Percentiles rank a stretch among this genome's conserved stretches.
Conservation (phyloP, 1,140 invertebrate species). For the Drosophila persimilis region DNA sequence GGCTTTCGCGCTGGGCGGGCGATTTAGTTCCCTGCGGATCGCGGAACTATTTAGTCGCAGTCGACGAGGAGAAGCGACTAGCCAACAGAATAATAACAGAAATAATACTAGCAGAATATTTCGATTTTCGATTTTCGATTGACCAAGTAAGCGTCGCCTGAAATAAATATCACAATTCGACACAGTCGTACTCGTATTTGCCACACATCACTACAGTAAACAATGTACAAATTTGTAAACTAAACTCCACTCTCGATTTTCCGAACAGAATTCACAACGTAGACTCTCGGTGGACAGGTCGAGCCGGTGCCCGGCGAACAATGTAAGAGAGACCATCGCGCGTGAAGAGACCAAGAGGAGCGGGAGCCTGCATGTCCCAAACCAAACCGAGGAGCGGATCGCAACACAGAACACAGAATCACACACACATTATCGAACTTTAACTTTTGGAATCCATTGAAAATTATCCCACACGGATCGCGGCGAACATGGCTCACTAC, state of each 20-base stretch:
- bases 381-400: conserved; percentile 20
- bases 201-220: not conserved
- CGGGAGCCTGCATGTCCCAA: conserved; percentile 1
- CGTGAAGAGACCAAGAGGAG: conserved; percentile 10
- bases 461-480: not conserved
- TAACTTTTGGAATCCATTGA: not conserved
- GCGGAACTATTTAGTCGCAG: conserved; percentile 67
- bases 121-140: not conserved
- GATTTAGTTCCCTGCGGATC: conserved; percentile 60
- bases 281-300: conserved; percentile 15
- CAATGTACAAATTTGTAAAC: conserved; percentile 24
- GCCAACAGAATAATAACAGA: conserved; percentile 2
- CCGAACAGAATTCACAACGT: conserved; percentile 25
- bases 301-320: conserved; percentile 21
- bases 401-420: conserved; percentile 5
- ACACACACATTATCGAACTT: no score
- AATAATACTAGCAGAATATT: conserved; percentile 4
- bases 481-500: conserved; percentile 61
- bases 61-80: conserved; percentile 24
- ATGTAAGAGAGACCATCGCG: conserved; percentile 48
- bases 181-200: no score
- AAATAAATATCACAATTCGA: no score
- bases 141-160: conserved; percentile 54
- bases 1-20: conserved; percentile 55
- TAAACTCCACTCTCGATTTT: not conserved